Percentiles rank a stretch among this genome's conserved stretches.
Conservation (phyloP, 2,113 vertebrate genomes). For the Ploceus nigricollis region DNA sequence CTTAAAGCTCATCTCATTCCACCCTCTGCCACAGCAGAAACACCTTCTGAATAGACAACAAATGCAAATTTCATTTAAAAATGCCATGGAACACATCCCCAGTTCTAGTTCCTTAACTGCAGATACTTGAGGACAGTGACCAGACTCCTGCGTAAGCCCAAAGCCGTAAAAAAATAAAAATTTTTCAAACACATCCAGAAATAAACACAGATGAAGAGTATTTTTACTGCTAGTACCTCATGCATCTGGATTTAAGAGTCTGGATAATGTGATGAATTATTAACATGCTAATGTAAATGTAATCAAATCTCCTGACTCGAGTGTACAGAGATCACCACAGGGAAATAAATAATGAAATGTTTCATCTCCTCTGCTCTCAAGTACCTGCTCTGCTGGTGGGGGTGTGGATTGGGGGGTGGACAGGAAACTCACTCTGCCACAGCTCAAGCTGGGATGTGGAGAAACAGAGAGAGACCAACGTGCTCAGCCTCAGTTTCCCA, state of each 20-base stretch:
- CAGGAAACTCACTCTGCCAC: rapidly evolving
- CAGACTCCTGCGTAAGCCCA: neutral
- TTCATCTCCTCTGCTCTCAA: neutral
- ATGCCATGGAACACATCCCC: neutral
- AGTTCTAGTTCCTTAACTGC: neutral
- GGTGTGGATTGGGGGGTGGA: rapidly evolving
- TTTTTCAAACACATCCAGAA: neutral
- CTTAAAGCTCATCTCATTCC: neutral
- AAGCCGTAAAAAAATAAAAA: neutral
- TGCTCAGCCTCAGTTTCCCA: neutral
- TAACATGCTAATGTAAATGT: neutral
- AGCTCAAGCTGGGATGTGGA: neutral
- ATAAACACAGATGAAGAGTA: neutral
- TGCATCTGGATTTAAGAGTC: neutral
- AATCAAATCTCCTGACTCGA: neutral
- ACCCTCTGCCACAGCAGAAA: neutral
- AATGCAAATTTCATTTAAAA: neutral
- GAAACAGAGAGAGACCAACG: neutral
- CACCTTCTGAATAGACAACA: neutral
- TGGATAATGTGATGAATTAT: conserved; percentile 4
- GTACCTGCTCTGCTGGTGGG: neutral
- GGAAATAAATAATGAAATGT: neutral
- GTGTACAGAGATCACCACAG: neutral
- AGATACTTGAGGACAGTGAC: neutral
- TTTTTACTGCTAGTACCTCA: neutral